A percentile compares a stretch with the other conserved stretches of the same genome.
These are phyloP conservation scores for Tetropium fuscum DNA, from an alignment of 2,888 invertebrate species.

Conservation along the genomic window DNA sequence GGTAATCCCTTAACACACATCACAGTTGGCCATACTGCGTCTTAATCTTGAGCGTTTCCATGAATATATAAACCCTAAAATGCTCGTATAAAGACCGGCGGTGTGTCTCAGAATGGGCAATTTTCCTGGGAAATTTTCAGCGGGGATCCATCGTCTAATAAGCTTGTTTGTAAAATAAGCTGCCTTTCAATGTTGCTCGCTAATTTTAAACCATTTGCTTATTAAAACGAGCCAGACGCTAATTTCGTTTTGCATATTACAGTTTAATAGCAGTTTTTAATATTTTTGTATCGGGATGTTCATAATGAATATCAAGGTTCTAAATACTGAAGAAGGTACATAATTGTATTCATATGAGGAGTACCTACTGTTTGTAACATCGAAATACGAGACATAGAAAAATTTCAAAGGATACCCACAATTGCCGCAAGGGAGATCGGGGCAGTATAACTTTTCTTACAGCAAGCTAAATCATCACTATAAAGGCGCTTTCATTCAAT, in stretches of 20 bases:
- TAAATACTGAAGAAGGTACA: too few relatives aligned
- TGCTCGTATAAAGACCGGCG: conserved; percentile 51
- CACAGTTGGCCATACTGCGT: conserved; percentile 59
- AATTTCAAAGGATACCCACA: too few relatives aligned
- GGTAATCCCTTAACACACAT: conserved; percentile 57
- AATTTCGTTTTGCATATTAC: conserved; percentile 49
- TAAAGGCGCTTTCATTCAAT: too few relatives aligned
- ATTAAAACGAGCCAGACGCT: conserved; percentile 49
- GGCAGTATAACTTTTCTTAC: too few relatives aligned
- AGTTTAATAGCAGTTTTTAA: too few relatives aligned
- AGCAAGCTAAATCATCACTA: too few relatives aligned
- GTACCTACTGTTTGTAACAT: too few relatives aligned
- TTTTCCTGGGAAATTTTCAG: conserved; percentile 27
- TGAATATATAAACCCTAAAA: conserved; percentile 62
- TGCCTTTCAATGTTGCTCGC: conserved; percentile 53
- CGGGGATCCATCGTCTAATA: conserved; percentile 40
- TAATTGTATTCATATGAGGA: too few relatives aligned
- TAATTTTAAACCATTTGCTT: conserved; percentile 57
- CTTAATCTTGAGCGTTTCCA: conserved; percentile 63
- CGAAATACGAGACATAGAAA: too few relatives aligned
- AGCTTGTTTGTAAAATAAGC: conserved; percentile 51
- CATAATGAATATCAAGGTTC: too few relatives aligned
- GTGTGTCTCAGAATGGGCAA: conserved; percentile 26
- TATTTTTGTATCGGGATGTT: too few relatives aligned
- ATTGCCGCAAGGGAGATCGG: too few relatives aligned